phyloP scores from a whole-genome alignment of 2,888 invertebrate species.

The Cyrtodaria siliqua region DNA sequence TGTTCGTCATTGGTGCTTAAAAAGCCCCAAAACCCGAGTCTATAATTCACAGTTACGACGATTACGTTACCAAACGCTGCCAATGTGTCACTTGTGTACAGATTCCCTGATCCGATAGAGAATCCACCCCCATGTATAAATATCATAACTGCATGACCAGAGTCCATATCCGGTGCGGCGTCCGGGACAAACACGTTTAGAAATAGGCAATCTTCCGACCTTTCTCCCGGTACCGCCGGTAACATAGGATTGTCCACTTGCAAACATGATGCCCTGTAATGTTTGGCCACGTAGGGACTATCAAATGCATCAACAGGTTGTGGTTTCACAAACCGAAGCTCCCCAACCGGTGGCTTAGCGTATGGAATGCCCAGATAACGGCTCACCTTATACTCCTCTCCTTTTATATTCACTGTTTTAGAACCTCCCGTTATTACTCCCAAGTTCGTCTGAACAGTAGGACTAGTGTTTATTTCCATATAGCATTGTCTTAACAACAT shows the following conservation, averaged over 20 bases:
- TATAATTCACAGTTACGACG: slow-evolving; percentile 21
- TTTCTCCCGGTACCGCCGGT: not conserved
- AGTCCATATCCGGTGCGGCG: not conserved
- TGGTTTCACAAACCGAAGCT: slow-evolving; percentile 47
- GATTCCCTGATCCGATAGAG: not conserved
- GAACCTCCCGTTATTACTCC: no score
- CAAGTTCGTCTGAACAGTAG: no score
- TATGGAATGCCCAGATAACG: slow-evolving; percentile 51
- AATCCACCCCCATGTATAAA: slow-evolving; percentile 19
- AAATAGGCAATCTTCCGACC: slow-evolving; percentile 12
- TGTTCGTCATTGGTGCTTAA: slow-evolving; percentile 17
- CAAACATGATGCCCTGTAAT: no score
- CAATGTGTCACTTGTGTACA: no score
- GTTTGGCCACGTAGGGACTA: no score
- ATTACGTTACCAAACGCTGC: slow-evolving; percentile 10
- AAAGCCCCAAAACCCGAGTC: slow-evolving; percentile 22
- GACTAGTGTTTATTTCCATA: no score
- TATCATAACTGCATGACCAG: slow-evolving; percentile 19
- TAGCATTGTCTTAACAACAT: no score
- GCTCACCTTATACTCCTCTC: no score
- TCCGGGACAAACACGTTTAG: slow-evolving; percentile 23
- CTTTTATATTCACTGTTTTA: no score
- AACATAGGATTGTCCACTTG: no score
- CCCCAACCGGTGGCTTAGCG: slow-evolving; percentile 43
- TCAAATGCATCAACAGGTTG: no score